These are phyloP conservation scores for Nebria salina DNA, from an alignment of 2,888 invertebrate genomes.

Conservation along the genomic window DNA sequence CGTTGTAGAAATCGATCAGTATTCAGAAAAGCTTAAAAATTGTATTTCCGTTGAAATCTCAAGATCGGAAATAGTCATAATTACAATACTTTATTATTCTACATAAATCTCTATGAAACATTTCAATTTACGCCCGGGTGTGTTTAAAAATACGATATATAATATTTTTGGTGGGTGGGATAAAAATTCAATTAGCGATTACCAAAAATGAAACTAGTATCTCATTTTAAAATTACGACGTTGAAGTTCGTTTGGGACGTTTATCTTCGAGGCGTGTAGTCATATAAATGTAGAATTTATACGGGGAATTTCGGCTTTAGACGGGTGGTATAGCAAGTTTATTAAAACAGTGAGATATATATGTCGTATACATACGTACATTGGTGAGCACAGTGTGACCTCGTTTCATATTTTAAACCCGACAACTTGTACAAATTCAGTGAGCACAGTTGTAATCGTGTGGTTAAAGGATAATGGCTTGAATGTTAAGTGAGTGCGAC, in stretches of 20 bases:
- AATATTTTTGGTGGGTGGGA: too few relatives aligned
- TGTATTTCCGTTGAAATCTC: too few relatives aligned
- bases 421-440: background rate
- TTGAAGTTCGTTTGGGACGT: background rate
- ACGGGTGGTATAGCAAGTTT: background rate
- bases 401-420: background rate
- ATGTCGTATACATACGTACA: background rate
- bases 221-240: background rate
- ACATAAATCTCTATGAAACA: too few relatives aligned
- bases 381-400: background rate
- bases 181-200: background rate
- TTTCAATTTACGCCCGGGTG: too few relatives aligned
- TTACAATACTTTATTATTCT: too few relatives aligned
- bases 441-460: background rate
- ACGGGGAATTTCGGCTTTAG: background rate
- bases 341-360: background rate
- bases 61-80: too few relatives aligned
- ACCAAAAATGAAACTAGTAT: background rate
- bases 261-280: background rate
- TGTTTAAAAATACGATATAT: too few relatives aligned
- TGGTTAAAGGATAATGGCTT: background rate
- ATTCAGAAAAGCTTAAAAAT: too few relatives aligned
- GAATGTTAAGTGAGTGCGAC: background rate
- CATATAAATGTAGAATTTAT: constrained; percentile 1
- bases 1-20: too few relatives aligned